Percentiles rank a stretch among this genome's conserved stretches.
Conservation (phyloP, 1,140 invertebrate species). For the Pogonomyrmex barbatus region DNA sequence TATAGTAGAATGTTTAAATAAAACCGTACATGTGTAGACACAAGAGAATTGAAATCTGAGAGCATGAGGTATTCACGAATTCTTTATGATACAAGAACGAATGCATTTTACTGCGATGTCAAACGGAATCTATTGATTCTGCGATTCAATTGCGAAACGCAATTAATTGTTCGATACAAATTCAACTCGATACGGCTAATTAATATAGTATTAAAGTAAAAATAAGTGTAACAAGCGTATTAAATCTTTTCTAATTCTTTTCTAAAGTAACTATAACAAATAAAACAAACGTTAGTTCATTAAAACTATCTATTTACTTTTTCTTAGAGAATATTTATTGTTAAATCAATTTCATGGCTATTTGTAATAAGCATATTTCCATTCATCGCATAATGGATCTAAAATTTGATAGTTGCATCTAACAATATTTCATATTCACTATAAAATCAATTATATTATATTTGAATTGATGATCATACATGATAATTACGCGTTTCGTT, state of each 20-base stretch:
- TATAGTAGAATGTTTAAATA: background rate
- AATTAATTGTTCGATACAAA: background rate
- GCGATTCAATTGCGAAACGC: constrained; percentile 14
- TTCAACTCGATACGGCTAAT: constrained; percentile 14
- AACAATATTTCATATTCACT: background rate
- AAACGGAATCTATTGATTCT: constrained; percentile 27
- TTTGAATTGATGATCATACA: background rate
- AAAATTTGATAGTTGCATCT: background rate
- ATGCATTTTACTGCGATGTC: constrained; percentile 20
- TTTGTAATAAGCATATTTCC: no score
- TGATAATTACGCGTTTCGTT: constrained; percentile 11
- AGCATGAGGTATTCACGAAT: constrained; percentile 20
- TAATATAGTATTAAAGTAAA: background rate
- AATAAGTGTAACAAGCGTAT: background rate
- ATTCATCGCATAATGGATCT: background rate
- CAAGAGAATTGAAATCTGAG: constrained; percentile 2
- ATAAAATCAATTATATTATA: constrained; percentile 2
- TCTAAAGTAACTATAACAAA: background rate
- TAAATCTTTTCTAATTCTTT: background rate
- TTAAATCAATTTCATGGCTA: background rate
- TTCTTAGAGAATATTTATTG: background rate
- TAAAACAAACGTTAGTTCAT: background rate
- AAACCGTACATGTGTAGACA: no score
- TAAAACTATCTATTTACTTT: background rate
- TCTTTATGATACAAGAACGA: background rate